Base-by-base conservation (phyloP, 2,797 vertebrate species). In the Chanos chanos region DNA sequence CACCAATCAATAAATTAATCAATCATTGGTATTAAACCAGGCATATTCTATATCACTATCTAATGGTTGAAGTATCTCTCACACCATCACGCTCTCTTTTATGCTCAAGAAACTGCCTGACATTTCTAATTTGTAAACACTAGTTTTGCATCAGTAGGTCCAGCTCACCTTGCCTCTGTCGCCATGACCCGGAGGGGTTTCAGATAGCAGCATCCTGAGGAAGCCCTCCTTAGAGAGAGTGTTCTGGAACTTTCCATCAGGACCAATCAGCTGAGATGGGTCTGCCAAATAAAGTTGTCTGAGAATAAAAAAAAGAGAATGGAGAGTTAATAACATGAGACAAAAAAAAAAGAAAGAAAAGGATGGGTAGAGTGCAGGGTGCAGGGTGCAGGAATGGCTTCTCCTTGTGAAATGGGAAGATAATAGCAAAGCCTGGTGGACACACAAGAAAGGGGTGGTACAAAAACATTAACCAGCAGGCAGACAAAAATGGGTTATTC, bases 221-320 rank as follows among this genome's bases (percentile, higher is more conserved):
- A 92, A 89, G 25, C 86, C 88, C 73, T 92, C 90, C 82, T 91
- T 92, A 48, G 89, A 87, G 40, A 91, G 77, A 2, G 85, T 72
- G 30, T 83, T 87, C 5, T 84, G 87, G 12, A 79, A 66, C 77
- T 89, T 90, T 31, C 80, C 70, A 15, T 79, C 88, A 51, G 81
- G 77, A 39, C 60, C 66, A 2, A 83, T 83, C 24, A 73, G 82
- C 34, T 79, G 72, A 0, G 84, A 82, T 75, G 63, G 48, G 85
- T 85, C 77, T 49, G 83, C 82, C 34, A 75, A 64, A 36, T 87
- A 89, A 1, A 89, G 79, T 61, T 84, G 86, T 85, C 71, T 52
- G 59, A 73, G 37, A 81, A 18, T 73, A 67, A 72, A 12, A 24
- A 19, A 27, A 25, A 33, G 25, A 3, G 21, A 18, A 15, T 40